Percentiles rank a stretch among this genome's conserved stretches.
Conservation (phyloP, 2,113 vertebrate species). For the Anhinga rufa region DNA sequence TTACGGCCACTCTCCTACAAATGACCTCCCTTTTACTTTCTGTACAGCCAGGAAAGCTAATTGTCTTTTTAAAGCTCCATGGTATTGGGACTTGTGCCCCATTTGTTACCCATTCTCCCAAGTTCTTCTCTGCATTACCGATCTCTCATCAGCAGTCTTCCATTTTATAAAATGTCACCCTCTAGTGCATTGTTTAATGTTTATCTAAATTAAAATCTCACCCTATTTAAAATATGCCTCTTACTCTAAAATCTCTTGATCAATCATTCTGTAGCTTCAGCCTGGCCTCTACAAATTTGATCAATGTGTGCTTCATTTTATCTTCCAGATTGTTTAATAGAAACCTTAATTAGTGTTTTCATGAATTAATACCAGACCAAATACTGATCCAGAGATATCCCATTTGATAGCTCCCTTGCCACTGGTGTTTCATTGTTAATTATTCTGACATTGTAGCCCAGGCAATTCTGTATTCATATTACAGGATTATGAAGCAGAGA, state of each 20-base stretch:
- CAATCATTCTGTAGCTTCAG: slow-evolving; percentile 13
- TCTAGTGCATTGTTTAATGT: not conserved
- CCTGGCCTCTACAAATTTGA: not conserved
- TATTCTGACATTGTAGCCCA: not conserved
- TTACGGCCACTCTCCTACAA: not conserved
- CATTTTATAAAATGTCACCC: not conserved
- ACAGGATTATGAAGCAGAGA: not conserved
- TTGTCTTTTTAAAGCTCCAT: not conserved
- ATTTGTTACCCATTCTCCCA: not conserved
- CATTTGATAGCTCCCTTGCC: not conserved
- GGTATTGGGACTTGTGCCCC: not conserved
- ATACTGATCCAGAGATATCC: not conserved
- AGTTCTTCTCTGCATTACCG: not conserved
- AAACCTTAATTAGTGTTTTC: slow-evolving; percentile 45
- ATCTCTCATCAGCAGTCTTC: not conserved
- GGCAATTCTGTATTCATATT: not conserved
- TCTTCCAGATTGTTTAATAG: slow-evolving; percentile 17
- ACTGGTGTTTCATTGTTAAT: not conserved
- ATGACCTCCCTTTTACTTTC: not conserved
- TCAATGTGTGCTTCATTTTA: not conserved
- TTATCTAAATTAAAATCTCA: slow-evolving; percentile 68
- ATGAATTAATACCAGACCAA: slow-evolving; percentile 17
- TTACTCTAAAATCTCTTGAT: slow-evolving; percentile 13
- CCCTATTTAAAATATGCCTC: slow-evolving; percentile 35
- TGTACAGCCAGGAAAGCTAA: not conserved